Percentiles rank a stretch among this genome's conserved stretches.
phyloP scores from a whole-genome alignment of 2,113 vertebrate genomes.

The Emydocephalus ijimae region DNA sequence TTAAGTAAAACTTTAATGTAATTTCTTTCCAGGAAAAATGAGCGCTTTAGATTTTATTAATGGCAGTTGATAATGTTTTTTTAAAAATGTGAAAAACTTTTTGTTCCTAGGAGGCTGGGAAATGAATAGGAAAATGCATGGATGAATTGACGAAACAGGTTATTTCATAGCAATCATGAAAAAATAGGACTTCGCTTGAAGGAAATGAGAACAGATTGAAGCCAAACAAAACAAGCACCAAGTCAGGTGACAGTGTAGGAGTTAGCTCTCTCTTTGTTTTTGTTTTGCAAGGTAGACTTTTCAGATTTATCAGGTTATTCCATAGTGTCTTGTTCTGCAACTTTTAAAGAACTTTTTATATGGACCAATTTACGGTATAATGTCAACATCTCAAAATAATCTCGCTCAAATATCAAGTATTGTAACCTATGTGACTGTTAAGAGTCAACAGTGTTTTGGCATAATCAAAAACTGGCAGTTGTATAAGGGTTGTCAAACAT shows the following conservation, averaged over 20 bases:
- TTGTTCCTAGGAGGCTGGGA: background rate
- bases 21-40: background rate
- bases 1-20: background rate
- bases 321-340: background rate
- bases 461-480: background rate
- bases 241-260: background rate
- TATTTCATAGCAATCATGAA: constrained; percentile 6
- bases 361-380: background rate
- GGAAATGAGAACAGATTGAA: background rate
- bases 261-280: background rate
- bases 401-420: background rate
- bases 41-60: background rate
- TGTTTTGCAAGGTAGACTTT: constrained; percentile 10
- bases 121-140: constrained; percentile 26
- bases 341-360: background rate
- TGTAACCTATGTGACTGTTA: background rate
- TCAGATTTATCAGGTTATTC: background rate
- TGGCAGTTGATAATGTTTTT: background rate
- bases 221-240: background rate
- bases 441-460: background rate
- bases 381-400: background rate
- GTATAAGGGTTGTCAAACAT: background rate
- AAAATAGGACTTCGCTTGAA: constrained; percentile 10
- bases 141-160: constrained; percentile 33
- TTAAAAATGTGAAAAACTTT: background rate